Base-by-base conservation (phyloP, 2,797 vertebrate genomes). In the Platyrinchus mystaceus region DNA sequence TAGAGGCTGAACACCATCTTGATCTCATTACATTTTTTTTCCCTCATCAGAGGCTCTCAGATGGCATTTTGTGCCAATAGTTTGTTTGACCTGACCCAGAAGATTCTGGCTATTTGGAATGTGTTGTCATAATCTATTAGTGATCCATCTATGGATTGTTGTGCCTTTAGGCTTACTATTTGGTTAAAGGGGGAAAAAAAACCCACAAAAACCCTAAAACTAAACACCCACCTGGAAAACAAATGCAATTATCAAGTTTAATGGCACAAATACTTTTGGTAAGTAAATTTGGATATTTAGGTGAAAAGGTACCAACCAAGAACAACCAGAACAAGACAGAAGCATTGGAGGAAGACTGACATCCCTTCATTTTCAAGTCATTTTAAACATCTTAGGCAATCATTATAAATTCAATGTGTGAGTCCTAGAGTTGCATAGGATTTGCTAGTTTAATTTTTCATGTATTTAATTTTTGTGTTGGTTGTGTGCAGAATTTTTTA, bases 61-160 rank as follows among this genome's bases (percentile, higher is more conserved):
- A 58, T 90, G 89, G 75, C 64, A 80, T 76, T 84, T 93, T 95
- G 89, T 94, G 70, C 59, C 86, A 95, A 52, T 88, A 93, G 92
- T 95, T 96, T 96, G 74, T 95, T 95, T 97, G 86, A 96, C 93
- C 94, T 58, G 84, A 93, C 94, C 88, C 47, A 94, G 41, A 87
- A 92, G 90, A 95, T 90, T 93, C 88, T 93, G 80, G 23, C 77
- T 80, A 84, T 88, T 93, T 93, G 78, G 56, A 86, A 74, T 77
- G 77, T 70, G 75, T 95, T 96, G 84, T 96, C 92, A 79, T 87
- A 90, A 93, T 56, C 77, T 87, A 94, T 95, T 96, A 91, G 74
- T 36, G 59, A 30, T 93, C 67, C 47, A 59, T 53, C 56, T 86
- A 1, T 59, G 79, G 63, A 79, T n/a, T 52, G 12, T 47, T 84